Evolutionary conservation across 2,797 vertebrate species (phyloP), one percentile per base, ranked within the genome.

Genomic region (Borostomias antarcticus): DNA sequence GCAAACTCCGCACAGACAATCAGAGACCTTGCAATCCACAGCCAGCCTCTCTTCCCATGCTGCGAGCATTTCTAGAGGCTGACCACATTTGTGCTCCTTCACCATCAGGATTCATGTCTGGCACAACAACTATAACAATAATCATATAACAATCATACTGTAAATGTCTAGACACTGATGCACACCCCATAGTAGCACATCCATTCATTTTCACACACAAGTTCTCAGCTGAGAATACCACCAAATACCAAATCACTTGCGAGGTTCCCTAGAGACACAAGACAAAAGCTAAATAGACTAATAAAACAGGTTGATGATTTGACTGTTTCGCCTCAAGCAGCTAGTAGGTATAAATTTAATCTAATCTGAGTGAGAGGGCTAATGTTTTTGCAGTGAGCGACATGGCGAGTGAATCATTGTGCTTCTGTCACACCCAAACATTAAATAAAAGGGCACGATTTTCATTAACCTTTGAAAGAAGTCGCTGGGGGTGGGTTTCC

Each of bases 391-490:
- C 54, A 9, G 29, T 37, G 13, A 37, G 13, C 35, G n/a, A 15
- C 6, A 13, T 8, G 19, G 15, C 11, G 6, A 15, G 13, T 28
- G 40, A 47, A 28, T 21, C 1, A 40, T 29, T 45, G 7, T 29
- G 2, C 26, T 17, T 47, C 25, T 4, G 25, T 47, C 37, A 25
- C 8, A 28, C n/a, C 17, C 7, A 15, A 45, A 23, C 1, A 29
- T 61, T 61, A 47, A 37, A 13, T 1, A 5, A 59, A 61, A 48
- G 28, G 43, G 26, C 58, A 45, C 11, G 23, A 47, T 60, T 61
- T 28, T 30, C 25, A 61, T 61, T 61, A 30, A 48, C 43, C 58
- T 61, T 61, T 10, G 17, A 61, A 7, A 47, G 15, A 29, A 7
- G 4, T 9, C 1, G 9, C 43, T n/a, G 3, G 3, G 28, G 58